Evolutionary conservation across 2,113 vertebrate genomes (phyloP).

Genomic region (Calidris pygmaea): DNA sequence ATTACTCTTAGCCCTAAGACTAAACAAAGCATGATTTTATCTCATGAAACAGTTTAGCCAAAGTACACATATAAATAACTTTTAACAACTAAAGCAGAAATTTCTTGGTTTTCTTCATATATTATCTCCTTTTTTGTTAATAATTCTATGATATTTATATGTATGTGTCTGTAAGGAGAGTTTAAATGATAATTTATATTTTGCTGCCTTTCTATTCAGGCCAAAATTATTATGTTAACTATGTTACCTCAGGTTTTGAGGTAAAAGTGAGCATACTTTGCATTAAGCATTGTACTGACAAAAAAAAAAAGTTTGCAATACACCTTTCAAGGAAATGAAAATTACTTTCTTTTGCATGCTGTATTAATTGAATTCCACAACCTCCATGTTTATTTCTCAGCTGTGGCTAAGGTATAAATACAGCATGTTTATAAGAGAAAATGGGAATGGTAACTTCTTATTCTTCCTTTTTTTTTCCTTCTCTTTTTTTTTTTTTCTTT

Average conservation of each 20-base stretch:
- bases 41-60: background rate
- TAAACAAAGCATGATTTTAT: background rate
- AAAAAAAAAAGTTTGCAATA: no score
- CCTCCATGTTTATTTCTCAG: background rate
- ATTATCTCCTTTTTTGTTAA: background rate
- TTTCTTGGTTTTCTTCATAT: background rate
- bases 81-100: background rate
- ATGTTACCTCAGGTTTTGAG: background rate
- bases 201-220: background rate
- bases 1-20: background rate
- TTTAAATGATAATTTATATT: background rate
- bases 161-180: background rate
- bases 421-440: background rate
- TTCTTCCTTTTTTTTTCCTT: no score
- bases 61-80: background rate
- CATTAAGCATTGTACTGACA: background rate
- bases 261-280: background rate
- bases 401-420: background rate
- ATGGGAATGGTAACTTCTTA: background rate
- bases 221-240: background rate
- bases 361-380: background rate
- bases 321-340: no score
- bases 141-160: background rate
- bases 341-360: background rate
- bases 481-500: accelerated